Evolutionary conservation across 2,797 vertebrate species (phyloP).

Genomic region (Danio aesculapii): DNA sequence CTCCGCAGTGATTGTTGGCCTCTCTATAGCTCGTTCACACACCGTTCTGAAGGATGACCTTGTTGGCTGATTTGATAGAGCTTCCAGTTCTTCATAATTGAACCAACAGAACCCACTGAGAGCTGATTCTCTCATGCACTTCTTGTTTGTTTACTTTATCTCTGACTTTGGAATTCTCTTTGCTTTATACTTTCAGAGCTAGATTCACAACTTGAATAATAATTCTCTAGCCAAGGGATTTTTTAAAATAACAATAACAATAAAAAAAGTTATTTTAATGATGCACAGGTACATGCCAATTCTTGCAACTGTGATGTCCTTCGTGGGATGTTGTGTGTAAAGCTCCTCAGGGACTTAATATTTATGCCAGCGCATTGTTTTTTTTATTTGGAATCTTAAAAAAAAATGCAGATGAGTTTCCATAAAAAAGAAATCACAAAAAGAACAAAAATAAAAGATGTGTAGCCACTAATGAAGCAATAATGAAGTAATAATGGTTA

Average conservation of each 20-base stretch:
- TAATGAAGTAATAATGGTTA: neutral
- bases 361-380: neutral
- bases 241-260: neutral
- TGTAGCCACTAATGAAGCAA: neutral
- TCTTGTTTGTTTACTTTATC: conserved; percentile 26
- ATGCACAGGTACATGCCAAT: conserved; percentile 1
- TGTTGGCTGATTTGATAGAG: neutral
- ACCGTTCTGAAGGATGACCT: conserved; percentile 4
- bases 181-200: conserved; percentile 12
- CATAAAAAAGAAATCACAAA: neutral
- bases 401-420: neutral
- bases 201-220: conserved; percentile 14
- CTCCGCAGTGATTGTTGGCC: neutral
- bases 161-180: conserved; percentile 15
- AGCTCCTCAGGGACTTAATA: neutral
- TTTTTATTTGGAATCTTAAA: neutral
- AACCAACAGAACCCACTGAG: conserved; percentile 2
- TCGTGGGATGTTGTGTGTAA: neutral
- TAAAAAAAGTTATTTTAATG: conserved; percentile 1
- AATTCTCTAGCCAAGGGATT: neutral
- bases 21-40: neutral
- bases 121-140: neutral
- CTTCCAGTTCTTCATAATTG: conserved; percentile 4
- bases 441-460: neutral
- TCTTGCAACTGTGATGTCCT: neutral